Evolutionary conservation across 2,113 vertebrate genomes (phyloP).

Genomic region (Mandrillus leucophaeus): DNA sequence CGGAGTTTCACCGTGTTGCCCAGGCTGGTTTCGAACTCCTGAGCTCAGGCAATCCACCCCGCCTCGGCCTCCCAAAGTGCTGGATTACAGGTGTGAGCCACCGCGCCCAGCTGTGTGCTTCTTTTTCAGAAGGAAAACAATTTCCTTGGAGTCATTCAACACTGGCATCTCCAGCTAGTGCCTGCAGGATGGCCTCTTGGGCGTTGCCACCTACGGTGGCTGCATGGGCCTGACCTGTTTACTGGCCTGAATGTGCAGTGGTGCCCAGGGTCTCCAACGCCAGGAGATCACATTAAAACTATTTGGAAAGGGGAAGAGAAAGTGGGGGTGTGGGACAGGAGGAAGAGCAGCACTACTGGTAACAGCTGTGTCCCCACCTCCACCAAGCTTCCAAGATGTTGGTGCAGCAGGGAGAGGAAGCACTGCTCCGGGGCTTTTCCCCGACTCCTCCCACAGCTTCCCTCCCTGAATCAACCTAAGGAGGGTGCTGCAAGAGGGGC

Average conservation of each 20-base stretch:
- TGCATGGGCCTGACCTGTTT: slow-evolving; percentile 88
- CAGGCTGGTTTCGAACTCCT: no score
- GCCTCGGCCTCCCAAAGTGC: no score
- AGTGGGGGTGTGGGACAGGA: neutral
- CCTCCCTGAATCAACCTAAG: neutral
- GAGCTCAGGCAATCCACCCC: no score
- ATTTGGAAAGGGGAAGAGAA: neutral
- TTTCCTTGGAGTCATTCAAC: slow-evolving; percentile 45
- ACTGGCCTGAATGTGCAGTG: slow-evolving; percentile 86
- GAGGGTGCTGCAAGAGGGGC: neutral
- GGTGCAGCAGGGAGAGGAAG: neutral
- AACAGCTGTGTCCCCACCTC: no score
- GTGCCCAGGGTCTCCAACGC: slow-evolving; percentile 62
- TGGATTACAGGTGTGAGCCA: no score
- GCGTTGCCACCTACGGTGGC: slow-evolving; percentile 72
- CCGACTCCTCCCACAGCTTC: neutral
- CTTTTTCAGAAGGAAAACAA: slow-evolving; percentile 79
- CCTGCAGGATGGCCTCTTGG: neutral
- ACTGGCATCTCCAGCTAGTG: slow-evolving; percentile 68
- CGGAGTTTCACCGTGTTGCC: no score
- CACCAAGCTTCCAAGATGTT: neutral
- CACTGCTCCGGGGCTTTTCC: neutral
- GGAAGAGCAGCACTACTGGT: neutral
- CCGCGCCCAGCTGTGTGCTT: neutral
- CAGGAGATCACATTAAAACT: neutral